Conservation (phyloP, 2,888 invertebrate species). For the Caenorhabditis sinica region DNA sequence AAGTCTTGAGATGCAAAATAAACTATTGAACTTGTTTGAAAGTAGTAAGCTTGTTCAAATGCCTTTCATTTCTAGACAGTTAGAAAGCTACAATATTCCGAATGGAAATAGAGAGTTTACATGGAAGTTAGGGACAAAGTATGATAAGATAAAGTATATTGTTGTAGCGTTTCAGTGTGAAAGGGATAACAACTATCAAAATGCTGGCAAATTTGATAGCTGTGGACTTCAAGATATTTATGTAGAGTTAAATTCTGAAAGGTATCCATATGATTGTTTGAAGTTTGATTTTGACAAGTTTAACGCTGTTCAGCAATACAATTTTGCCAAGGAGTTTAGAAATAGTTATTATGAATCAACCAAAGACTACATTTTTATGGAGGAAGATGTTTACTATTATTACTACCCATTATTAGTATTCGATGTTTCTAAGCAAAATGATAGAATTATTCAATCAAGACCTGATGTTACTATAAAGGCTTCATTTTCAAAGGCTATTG, state of each 20-base stretch:
- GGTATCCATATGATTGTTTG: constrained; percentile 76
- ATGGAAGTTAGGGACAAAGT: constrained; percentile 77
- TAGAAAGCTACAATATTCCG: constrained; percentile 77
- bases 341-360: constrained; percentile 72
- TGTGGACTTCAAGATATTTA: constrained; percentile 76
- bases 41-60: constrained; percentile 65
- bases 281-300: constrained; percentile 75
- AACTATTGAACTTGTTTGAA: constrained; percentile 70
- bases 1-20: constrained; percentile 75
- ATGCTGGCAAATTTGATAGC: constrained; percentile 74
- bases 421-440: constrained; percentile 75
- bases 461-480: constrained; percentile 76
- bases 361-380: constrained; percentile 74
- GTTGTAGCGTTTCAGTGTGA: constrained; percentile 69
- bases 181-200: constrained; percentile 75
- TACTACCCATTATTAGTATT: constrained; percentile 73
- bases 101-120: constrained; percentile 76
- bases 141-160: constrained; percentile 76
- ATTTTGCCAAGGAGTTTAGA: constrained; percentile 75
- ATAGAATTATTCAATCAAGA: constrained; percentile 73
- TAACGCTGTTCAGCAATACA: constrained; percentile 75
- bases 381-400: constrained; percentile 65
- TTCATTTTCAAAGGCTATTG: constrained; percentile 65
- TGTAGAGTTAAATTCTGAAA: constrained; percentile 73
- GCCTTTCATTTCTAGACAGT: constrained; percentile 66